phyloP scores from a whole-genome alignment of 2,888 invertebrate species.

The Netelia fuscicornis region DNA sequence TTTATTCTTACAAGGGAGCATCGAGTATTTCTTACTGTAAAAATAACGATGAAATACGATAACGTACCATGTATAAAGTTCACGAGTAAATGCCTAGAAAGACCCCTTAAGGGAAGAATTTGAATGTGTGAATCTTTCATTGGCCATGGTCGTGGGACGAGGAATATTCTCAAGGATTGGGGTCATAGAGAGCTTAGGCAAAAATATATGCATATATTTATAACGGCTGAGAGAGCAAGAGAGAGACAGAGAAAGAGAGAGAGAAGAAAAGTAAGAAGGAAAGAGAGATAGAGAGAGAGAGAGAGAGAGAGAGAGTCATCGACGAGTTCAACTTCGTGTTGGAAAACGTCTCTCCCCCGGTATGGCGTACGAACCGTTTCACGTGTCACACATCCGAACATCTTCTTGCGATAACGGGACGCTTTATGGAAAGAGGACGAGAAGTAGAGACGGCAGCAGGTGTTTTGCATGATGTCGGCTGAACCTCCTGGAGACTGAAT shows the following conservation, averaged over 20 bases:
- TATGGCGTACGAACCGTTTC: slow-evolving; percentile 29
- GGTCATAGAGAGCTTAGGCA: slow-evolving; percentile 51
- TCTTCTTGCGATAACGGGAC: slow-evolving; percentile 28
- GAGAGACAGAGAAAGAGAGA: not conserved
- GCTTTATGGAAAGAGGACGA: slow-evolving; percentile 22
- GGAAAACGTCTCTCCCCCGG: slow-evolving; percentile 17
- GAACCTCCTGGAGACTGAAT: slow-evolving; percentile 33
- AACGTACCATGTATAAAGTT: not conserved
- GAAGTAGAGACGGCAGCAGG: slow-evolving; percentile 20
- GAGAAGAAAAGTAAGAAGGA: not conserved
- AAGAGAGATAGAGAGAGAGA: not conserved
- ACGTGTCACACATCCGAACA: slow-evolving; percentile 22
- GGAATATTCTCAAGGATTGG: slow-evolving; percentile 54
- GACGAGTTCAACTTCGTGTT: slow-evolving; percentile 42
- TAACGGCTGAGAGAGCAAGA: not conserved
- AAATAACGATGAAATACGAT: not conserved
- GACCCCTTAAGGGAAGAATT: slow-evolving; percentile 34
- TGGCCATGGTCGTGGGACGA: slow-evolving; percentile 14
- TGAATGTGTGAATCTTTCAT: slow-evolving; percentile 58
- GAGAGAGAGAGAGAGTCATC: slow-evolving; percentile 11
- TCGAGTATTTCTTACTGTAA: not conserved
- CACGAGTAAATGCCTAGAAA: not conserved
- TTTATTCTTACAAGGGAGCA: not conserved
- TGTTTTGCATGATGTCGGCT: slow-evolving; percentile 53
- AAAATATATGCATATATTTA: slow-evolving; percentile 28